Evolutionary conservation across 2,888 invertebrate genomes (phyloP).

Genomic region (Exocentrus adspersus): DNA sequence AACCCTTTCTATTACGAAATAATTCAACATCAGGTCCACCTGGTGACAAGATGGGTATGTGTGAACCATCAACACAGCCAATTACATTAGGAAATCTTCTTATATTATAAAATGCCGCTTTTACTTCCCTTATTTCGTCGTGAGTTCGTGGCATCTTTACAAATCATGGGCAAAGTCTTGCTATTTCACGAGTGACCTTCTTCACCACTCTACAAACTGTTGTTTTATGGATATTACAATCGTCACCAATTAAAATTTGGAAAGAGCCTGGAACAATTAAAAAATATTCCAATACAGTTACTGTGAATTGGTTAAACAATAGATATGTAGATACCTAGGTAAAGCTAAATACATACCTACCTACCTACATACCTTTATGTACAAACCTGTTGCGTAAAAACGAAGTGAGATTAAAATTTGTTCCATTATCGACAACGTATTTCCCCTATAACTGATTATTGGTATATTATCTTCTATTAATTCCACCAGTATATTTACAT

Average conservation of each 20-base stretch:
- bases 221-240: background rate
- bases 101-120: background rate
- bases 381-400: background rate
- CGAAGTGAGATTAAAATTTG: background rate
- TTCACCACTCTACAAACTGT: background rate
- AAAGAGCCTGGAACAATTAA: background rate
- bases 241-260: background rate
- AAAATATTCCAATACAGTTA: background rate
- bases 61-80: slow-evolving; percentile 12
- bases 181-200: background rate
- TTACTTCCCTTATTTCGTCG: background rate
- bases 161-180: background rate
- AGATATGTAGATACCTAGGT: too few species aligned
- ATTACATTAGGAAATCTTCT: background rate
- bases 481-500: background rate
- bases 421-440: slow-evolving; percentile 3
- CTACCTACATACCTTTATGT: background rate
- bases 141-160: background rate
- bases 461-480: background rate
- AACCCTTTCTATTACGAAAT: slow-evolving; percentile 45
- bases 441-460: background rate
- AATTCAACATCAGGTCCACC: slow-evolving; percentile 46
- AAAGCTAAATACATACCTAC: too few species aligned
- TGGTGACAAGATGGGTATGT: slow-evolving; percentile 18
- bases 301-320: too few species aligned